These are phyloP conservation scores for Microctonus aethiopoides DNA, from an alignment of 2,888 invertebrate genomes.

Conservation along the genomic window DNA sequence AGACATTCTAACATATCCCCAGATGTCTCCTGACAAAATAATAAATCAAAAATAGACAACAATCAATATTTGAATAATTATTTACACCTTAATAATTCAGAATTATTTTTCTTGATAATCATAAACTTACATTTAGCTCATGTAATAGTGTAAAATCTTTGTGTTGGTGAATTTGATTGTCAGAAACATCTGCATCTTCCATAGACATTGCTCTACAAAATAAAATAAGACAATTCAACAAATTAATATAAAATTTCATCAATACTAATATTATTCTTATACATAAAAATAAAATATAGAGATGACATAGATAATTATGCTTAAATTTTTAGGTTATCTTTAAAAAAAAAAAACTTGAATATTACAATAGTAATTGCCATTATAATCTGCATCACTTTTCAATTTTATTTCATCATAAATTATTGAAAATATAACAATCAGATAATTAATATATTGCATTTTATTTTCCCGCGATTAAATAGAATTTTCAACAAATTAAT, in stretches of 20 bases:
- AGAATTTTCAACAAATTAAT: conserved; percentile 25
- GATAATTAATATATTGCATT: not conserved
- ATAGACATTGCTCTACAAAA: conserved; percentile 51
- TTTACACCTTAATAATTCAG: not conserved
- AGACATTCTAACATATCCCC: conserved; percentile 56
- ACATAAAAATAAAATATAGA: too few species aligned
- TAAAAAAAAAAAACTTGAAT: not conserved
- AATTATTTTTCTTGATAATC: not conserved
- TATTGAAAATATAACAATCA: not conserved
- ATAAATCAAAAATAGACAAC: too few species aligned
- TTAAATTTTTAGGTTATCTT: conserved; percentile 10
- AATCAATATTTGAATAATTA: not conserved
- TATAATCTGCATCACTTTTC: not conserved
- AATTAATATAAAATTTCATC: not conserved
- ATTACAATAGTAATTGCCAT: not conserved
- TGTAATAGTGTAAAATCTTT: conserved; percentile 52
- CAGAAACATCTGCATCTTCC: conserved; percentile 51
- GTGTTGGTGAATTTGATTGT: conserved; percentile 45
- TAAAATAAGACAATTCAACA: too few species aligned
- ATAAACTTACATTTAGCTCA: conserved; percentile 51
- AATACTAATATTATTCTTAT: too few species aligned
- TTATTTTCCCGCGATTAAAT: not conserved
- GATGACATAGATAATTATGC: not conserved
- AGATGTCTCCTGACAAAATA: conserved; percentile 50
- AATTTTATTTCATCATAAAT: not conserved